Percentiles rank a stretch among this genome's conserved stretches.
phyloP scores from a whole-genome alignment of 2,888 invertebrate genomes.

The Zaprionus bogoriensis region DNA sequence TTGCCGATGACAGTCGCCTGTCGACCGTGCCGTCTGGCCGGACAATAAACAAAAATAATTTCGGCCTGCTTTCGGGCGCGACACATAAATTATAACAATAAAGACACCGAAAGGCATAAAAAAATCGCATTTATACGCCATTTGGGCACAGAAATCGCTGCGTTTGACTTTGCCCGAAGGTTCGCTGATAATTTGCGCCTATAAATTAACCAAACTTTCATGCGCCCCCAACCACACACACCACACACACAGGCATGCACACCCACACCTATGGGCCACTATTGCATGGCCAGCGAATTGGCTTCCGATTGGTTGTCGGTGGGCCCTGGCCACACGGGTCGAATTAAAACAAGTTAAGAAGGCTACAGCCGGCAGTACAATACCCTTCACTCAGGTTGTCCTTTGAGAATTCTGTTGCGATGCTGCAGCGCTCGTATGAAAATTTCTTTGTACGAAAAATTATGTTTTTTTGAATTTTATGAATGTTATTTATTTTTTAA shows the following conservation, averaged over 20 bases:
- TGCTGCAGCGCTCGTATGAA: neutral
- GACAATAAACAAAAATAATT: slow-evolving; percentile 64
- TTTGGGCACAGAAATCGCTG: slow-evolving; percentile 59
- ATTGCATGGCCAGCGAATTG: slow-evolving; percentile 31
- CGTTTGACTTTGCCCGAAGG: slow-evolving; percentile 57
- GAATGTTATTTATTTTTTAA: too few relatives aligned
- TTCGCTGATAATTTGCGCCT: slow-evolving; percentile 62
- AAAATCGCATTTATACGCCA: slow-evolving; percentile 52
- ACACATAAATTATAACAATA: slow-evolving; percentile 71
- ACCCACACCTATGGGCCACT: slow-evolving; percentile 9
- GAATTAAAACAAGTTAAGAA: too few relatives aligned
- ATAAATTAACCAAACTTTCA: slow-evolving; percentile 62
- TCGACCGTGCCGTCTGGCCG: slow-evolving; percentile 31
- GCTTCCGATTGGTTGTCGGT: slow-evolving; percentile 31
- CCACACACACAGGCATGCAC: slow-evolving; percentile 2
- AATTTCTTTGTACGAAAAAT: too few relatives aligned
- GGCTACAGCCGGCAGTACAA: too few relatives aligned
- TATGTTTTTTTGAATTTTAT: too few relatives aligned
- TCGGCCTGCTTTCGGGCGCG: slow-evolving; percentile 43
- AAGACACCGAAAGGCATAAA: slow-evolving; percentile 55
- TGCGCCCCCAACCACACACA: neutral
- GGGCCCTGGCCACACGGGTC: slow-evolving; percentile 41
- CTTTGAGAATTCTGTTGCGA: too few relatives aligned
- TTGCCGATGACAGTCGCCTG: slow-evolving; percentile 55
- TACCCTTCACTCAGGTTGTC: too few relatives aligned